phyloP scores from a whole-genome alignment of 2,888 invertebrate genomes.

The Drosophila prostipennis region DNA sequence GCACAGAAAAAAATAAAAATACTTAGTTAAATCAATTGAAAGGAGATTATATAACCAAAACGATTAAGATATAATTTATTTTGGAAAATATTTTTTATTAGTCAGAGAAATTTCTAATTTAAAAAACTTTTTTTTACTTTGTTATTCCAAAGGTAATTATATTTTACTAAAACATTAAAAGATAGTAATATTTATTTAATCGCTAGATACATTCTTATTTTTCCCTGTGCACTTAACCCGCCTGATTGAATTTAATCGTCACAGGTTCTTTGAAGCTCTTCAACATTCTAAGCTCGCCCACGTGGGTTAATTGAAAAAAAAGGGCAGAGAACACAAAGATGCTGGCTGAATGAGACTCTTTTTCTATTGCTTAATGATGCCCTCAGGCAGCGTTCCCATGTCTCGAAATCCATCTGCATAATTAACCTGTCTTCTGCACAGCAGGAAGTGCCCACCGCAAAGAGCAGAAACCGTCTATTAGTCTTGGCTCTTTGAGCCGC shows the following conservation, averaged over 20 bases:
- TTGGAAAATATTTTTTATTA: no score
- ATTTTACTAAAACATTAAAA: no score
- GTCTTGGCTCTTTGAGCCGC: slow-evolving; percentile 42
- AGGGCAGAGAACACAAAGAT: slow-evolving; percentile 21
- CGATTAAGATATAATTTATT: no score
- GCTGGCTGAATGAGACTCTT: slow-evolving; percentile 29
- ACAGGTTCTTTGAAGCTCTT: slow-evolving; percentile 28
- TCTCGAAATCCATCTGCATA: slow-evolving; percentile 57
- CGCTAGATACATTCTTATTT: background rate
- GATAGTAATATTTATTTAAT: no score
- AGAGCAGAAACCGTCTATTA: slow-evolving; percentile 51
- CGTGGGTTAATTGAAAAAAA: slow-evolving; percentile 43
- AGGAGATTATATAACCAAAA: no score
- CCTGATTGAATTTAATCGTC: slow-evolving; percentile 31
- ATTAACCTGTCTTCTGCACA: slow-evolving; percentile 56
- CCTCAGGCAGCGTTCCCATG: slow-evolving; percentile 55
- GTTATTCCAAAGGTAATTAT: no score
- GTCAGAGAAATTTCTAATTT: no score
- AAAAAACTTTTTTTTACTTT: no score
- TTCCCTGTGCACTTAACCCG: slow-evolving; percentile 7
- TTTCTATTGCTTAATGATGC: slow-evolving; percentile 42
- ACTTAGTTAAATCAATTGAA: background rate
- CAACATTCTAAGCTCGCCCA: slow-evolving; percentile 33
- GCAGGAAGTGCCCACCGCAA: slow-evolving; percentile 62
- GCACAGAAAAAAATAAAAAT: background rate